phyloP scores from a whole-genome alignment of 1,140 invertebrate genomes.

The Thaumetopoea pityocampa region DNA sequence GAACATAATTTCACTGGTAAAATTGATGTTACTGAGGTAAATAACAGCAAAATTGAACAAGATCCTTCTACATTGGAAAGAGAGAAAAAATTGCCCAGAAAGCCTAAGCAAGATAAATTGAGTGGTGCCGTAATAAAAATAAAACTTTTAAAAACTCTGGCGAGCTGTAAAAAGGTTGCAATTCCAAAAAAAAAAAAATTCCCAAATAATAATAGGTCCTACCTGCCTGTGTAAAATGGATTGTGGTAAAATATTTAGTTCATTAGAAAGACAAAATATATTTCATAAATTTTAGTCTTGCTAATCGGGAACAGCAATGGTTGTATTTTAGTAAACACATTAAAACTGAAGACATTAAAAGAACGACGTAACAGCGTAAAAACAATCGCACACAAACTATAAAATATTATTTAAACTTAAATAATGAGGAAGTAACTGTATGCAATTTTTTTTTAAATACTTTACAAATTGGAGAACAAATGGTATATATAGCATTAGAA shows the following conservation, averaged over 20 bases:
- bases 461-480: slow-evolving; percentile 18
- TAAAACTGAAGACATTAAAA: slow-evolving; percentile 19
- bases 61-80: no score
- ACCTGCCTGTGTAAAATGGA: slow-evolving; percentile 21
- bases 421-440: slow-evolving; percentile 17
- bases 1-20: no score
- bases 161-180: slow-evolving; percentile 12
- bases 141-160: slow-evolving; percentile 22
- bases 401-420: slow-evolving; percentile 18
- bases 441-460: slow-evolving; percentile 26
- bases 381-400: slow-evolving; percentile 26
- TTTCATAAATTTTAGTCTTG: slow-evolving; percentile 21
- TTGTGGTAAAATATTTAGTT: slow-evolving; percentile 15
- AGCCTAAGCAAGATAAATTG: slow-evolving; percentile 12
- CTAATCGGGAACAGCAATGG: slow-evolving; percentile 22
- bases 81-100: no score
- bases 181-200: slow-evolving; percentile 14
- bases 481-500: slow-evolving; percentile 24
- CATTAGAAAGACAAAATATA: slow-evolving; percentile 5
- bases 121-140: slow-evolving; percentile 18
- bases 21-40: no score
- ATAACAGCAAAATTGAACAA: slow-evolving; percentile 7
- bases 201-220: slow-evolving; percentile 18
- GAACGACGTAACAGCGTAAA: slow-evolving; percentile 21
- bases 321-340: slow-evolving; percentile 17